These are phyloP conservation scores for Tragelaphus imberbis DNA, from an alignment of 2,113 vertebrate genomes.

Conservation along the genomic window DNA sequence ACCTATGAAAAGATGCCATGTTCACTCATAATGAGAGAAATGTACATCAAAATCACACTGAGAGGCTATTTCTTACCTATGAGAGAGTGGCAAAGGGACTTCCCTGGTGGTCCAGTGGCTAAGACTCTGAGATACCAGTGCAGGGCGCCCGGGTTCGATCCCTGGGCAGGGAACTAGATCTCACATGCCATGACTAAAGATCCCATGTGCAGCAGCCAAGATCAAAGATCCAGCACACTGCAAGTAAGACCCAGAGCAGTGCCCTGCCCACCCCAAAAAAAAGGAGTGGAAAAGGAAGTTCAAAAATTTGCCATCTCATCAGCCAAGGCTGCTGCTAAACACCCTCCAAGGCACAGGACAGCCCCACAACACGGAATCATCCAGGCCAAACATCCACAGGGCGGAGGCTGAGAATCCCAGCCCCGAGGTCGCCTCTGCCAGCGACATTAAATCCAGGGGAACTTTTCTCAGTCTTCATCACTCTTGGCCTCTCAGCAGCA, in stretches of 20 bases:
- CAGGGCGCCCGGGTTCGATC: neutral
- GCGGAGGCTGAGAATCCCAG: neutral
- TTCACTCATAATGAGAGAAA: neutral
- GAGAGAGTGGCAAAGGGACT: neutral
- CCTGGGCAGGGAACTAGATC: neutral
- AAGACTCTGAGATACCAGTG: neutral
- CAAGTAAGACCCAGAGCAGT: neutral
- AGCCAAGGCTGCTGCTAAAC: neutral
- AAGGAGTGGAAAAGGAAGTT: neutral
- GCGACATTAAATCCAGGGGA: neutral
- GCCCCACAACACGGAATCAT: neutral
- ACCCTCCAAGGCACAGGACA: neutral
- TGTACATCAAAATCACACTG: neutral
- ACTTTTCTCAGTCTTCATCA: neutral
- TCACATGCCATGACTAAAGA: neutral
- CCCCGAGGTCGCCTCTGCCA: neutral
- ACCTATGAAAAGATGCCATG: neutral
- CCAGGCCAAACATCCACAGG: neutral
- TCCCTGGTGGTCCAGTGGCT: neutral
- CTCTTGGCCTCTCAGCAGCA: neutral
- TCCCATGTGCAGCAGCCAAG: neutral
- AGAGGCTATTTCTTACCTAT: neutral
- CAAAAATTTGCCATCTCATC: neutral
- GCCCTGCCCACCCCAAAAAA: neutral
- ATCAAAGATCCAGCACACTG: neutral